These are phyloP conservation scores for Sebastiscus tertius DNA, from an alignment of 2,797 vertebrate species.

Conservation along the genomic window DNA sequence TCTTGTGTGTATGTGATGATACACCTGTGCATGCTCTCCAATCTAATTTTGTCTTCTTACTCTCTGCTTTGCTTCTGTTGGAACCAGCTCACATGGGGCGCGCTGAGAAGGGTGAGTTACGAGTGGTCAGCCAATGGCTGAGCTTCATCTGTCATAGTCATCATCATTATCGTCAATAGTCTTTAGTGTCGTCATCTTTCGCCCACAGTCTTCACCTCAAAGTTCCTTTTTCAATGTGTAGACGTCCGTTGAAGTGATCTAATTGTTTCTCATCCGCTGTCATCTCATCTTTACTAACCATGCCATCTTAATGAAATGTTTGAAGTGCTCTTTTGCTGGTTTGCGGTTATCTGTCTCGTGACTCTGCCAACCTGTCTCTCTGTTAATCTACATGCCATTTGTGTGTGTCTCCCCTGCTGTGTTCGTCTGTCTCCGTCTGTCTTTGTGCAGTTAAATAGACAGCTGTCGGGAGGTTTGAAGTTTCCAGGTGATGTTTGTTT, in stretches of 20 bases:
- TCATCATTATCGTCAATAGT: neutral
- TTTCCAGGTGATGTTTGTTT: slow-evolving; percentile 75
- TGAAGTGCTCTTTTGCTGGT: slow-evolving; percentile 10
- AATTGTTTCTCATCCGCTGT: neutral
- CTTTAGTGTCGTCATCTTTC: slow-evolving; percentile 14
- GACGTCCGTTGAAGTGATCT: neutral
- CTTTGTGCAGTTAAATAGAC: slow-evolving; percentile 44
- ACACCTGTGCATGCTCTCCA: slow-evolving; percentile 45
- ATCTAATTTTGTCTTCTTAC: slow-evolving; percentile 71
- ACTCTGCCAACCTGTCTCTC: slow-evolving; percentile 41
- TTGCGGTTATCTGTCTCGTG: slow-evolving; percentile 24
- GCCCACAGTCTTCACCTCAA: neutral
- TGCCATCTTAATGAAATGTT: slow-evolving; percentile 24
- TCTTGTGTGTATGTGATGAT: slow-evolving; percentile 24
- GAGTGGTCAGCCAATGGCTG: slow-evolving; percentile 56
- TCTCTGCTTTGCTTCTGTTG: slow-evolving; percentile 69
- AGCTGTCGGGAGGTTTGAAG: slow-evolving; percentile 70
- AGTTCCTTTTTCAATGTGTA: slow-evolving; percentile 4
- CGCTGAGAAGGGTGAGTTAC: slow-evolving; percentile 80
- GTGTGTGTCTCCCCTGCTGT: slow-evolving; percentile 39
- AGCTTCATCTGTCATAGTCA: slow-evolving; percentile 46
- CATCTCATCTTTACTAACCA: slow-evolving; percentile 29
- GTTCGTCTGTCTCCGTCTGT: slow-evolving; percentile 30
- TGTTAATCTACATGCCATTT: slow-evolving; percentile 62
- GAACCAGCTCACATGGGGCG: slow-evolving; percentile 80